Evolutionary conservation across 2,113 vertebrate species (phyloP).

Genomic region (Arenaria interpres): DNA sequence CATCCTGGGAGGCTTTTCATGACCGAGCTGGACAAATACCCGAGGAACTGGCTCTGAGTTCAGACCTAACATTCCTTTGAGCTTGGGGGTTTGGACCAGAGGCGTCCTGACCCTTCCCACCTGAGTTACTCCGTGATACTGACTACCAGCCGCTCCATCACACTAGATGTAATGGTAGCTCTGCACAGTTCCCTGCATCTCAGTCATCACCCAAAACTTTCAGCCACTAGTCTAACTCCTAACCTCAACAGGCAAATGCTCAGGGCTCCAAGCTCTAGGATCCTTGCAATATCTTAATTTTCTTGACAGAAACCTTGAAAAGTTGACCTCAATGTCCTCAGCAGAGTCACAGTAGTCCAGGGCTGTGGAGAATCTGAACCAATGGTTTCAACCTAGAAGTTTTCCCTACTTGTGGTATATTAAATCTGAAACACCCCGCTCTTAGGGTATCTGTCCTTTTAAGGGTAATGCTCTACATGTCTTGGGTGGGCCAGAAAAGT

Average conservation of each 20-base stretch:
- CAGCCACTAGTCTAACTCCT: not conserved
- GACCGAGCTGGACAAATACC: not conserved
- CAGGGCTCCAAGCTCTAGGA: not conserved
- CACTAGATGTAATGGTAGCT: not conserved
- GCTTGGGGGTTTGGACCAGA: not conserved
- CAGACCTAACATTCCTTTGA: not conserved
- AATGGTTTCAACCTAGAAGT: not conserved
- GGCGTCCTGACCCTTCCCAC: not conserved
- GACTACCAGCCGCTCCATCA: not conserved
- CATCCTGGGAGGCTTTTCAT: not conserved
- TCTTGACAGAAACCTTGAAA: not conserved
- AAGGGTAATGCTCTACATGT: not conserved
- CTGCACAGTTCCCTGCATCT: not conserved
- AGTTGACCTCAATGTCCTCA: not conserved
- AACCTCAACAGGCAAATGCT: not conserved
- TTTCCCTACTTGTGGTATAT: not conserved
- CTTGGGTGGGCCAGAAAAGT: not conserved
- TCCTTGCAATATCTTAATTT: not conserved
- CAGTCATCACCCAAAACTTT: not conserved
- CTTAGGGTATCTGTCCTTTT: accelerated
- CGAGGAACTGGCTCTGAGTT: not conserved
- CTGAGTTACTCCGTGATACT: not conserved
- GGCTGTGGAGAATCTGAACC: not conserved
- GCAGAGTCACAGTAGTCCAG: not conserved
- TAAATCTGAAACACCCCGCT: not conserved